phyloP scores from a whole-genome alignment of 2,113 vertebrate genomes.

The Cettia cetti region DNA sequence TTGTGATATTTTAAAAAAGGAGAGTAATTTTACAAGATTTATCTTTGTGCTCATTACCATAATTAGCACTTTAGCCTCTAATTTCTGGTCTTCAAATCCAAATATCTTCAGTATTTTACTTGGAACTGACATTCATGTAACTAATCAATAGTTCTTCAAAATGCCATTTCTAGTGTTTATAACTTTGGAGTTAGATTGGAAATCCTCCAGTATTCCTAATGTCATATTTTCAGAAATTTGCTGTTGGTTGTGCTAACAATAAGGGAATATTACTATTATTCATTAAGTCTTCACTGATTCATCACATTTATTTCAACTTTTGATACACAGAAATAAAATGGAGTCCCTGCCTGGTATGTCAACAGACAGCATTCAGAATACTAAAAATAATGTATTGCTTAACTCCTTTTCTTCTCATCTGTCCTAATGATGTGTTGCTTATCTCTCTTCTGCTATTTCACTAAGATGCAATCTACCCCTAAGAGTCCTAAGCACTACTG shows the following conservation, averaged over 20 bases:
- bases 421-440: background rate
- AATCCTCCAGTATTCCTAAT: background rate
- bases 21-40: background rate
- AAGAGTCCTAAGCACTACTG: background rate
- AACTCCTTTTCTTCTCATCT: background rate
- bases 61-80: background rate
- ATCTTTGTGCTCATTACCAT: background rate
- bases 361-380: background rate
- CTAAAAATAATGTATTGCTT: background rate
- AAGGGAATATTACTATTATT: background rate
- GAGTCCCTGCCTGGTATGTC: background rate
- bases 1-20: background rate
- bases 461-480: background rate
- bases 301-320: background rate
- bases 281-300: background rate
- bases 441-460: background rate
- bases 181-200: background rate
- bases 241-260: background rate
- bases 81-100: background rate
- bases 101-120: background rate
- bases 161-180: background rate
- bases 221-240: background rate
- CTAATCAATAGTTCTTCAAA: constrained; percentile 6
- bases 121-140: background rate
- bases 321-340: background rate